phyloP scores from a whole-genome alignment of 2,113 vertebrate species.

The Thalassoma bifasciatum region DNA sequence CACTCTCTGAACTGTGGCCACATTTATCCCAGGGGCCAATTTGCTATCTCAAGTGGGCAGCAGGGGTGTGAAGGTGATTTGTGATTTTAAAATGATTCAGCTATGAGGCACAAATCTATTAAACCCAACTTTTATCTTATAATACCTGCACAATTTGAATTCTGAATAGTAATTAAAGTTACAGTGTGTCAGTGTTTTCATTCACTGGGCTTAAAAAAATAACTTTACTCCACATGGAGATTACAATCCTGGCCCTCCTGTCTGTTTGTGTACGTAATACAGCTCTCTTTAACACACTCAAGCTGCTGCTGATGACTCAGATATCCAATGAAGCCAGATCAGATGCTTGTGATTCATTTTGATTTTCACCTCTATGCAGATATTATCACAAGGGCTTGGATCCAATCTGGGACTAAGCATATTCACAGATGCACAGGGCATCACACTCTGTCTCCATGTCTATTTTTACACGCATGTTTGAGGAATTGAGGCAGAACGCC shows the following conservation, averaged over 20 bases:
- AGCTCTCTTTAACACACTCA: conserved; percentile 1
- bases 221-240: conserved; percentile 9
- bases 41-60: neutral
- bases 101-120: neutral
- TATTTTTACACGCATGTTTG: conserved; percentile 77
- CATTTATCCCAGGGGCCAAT: conserved; percentile 36
- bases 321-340: conserved; percentile 44
- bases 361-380: conserved; percentile 52
- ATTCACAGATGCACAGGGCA: conserved; percentile 56
- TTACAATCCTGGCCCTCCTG: conserved; percentile 3
- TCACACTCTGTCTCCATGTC: conserved; percentile 62
- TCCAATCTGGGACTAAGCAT: conserved; percentile 52
- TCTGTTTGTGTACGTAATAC: conserved; percentile 30
- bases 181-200: conserved; percentile 4
- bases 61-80: conserved; percentile 26
- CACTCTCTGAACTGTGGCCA: conserved; percentile 13
- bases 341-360: conserved; percentile 44
- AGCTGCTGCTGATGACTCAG: conserved; percentile 13
- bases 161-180: neutral
- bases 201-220: conserved; percentile 7
- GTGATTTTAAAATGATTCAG: conserved; percentile 12
- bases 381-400: conserved; percentile 50
- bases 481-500: conserved; percentile 54
- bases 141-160: neutral
- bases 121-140: conserved; percentile 12